Conservation (phyloP, 2,797 vertebrate genomes). For the Gobionotothen gibberifrons region DNA sequence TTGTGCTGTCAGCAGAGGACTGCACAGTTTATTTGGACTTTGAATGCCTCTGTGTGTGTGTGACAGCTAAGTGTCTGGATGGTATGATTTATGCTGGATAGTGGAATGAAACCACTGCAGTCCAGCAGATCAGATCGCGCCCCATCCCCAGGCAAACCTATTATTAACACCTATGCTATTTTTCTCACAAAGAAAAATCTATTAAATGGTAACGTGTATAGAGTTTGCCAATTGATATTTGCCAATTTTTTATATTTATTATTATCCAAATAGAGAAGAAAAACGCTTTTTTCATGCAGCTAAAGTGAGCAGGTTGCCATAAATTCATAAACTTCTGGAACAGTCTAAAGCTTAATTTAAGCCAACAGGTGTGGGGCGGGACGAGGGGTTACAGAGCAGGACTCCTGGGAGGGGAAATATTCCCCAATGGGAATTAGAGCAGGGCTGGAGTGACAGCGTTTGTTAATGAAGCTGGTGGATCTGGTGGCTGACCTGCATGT, state of each 20-base stretch:
- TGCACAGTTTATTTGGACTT: slow-evolving; percentile 12
- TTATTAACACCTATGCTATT: not conserved
- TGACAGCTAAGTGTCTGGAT: slow-evolving; percentile 25
- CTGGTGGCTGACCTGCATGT: not conserved
- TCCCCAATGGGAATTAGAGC: slow-evolving; percentile 54
- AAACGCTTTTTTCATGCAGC: too few relatives aligned
- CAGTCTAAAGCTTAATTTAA: slow-evolving; percentile 28
- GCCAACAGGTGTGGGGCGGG: slow-evolving; percentile 54
- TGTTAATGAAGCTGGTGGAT: slow-evolving; percentile 18
- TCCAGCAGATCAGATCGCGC: slow-evolving; percentile 15
- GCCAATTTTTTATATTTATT: too few relatives aligned
- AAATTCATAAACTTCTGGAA: not conserved
- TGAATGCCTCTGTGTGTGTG: slow-evolving; percentile 10
- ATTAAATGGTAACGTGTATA: not conserved
- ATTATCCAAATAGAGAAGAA: too few relatives aligned
- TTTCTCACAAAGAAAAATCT: too few relatives aligned
- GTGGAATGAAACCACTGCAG: slow-evolving; percentile 32
- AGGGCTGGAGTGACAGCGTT: slow-evolving; percentile 9
- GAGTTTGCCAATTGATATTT: too few relatives aligned
- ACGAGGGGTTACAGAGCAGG: slow-evolving; percentile 31
- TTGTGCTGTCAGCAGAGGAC: slow-evolving; percentile 18
- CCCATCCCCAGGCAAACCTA: not conserved
- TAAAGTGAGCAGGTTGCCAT: not conserved
- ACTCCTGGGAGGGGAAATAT: slow-evolving; percentile 34
- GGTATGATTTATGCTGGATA: slow-evolving; percentile 28